Evolutionary conservation across 2,888 invertebrate species (phyloP), one percentile per base, ranked within the genome.

Genomic region (Trachelus stipa): DNA sequence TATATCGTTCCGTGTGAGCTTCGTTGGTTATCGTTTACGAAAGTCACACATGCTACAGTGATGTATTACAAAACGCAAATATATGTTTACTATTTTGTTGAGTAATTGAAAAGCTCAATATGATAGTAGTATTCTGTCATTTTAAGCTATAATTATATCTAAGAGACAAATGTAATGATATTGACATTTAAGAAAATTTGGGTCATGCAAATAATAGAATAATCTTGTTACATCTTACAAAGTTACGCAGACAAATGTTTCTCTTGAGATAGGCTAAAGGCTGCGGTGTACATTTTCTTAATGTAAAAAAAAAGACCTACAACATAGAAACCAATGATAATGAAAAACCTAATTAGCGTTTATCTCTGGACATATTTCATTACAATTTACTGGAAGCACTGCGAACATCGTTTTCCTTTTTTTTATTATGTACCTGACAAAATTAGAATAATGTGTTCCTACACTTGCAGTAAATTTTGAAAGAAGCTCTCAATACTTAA

Each of bases 401-500:
- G 56, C 23, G 56, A 56, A 56, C 23, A 56, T 56, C 9, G 23
- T 56, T 9, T 23, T 23, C 0, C 56, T 23, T 23, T 23, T 56
- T 56, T 56, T 23, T 15, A 56, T 9, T 56, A 15, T 9, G 23
- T 56, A 56, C 23, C 56, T 56, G 23, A 56, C 23, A 56, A 23
- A 56, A 0, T 56, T 56, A 23, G 23, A 56, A 56, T 15, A 9
- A 56, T 56, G 15, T 56, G 15, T 56, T 56, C 9, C 9, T 9
- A 23, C 23, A 23, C 15, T 56, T 56, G 23, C 23, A 23, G 56
- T 56, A 56, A 6, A 77, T 74, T 75, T 79, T 79, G 81, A 82
- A 83, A 82, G 82, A 82, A 79, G 76, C 37, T 56, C 23, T 56
- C 23, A 23, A 23, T 56, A 56, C 2, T 23, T 56, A 56, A 56